A percentile compares a stretch with the other conserved stretches of the same genome.
These are phyloP conservation scores for Drosophila pseudotakahashii DNA, from an alignment of 2,888 invertebrate genomes.

Conservation along the genomic window DNA sequence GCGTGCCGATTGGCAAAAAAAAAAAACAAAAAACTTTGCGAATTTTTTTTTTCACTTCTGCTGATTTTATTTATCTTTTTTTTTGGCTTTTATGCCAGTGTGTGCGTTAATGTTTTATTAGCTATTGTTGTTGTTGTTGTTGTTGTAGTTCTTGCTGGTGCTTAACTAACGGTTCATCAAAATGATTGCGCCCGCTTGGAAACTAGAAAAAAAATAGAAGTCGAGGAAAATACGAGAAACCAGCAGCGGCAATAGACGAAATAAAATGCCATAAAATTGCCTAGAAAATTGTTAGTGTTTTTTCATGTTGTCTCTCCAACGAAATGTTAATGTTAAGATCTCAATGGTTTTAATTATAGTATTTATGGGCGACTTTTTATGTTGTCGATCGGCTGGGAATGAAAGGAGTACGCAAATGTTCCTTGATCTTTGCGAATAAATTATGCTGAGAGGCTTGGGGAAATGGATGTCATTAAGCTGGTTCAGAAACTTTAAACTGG, in stretches of 20 bases:
- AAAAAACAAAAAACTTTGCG: conserved; percentile 14
- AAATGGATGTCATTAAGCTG: not conserved
- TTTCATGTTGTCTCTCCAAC: not conserved
- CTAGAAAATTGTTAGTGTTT: conserved; percentile 21
- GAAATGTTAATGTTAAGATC: conserved; percentile 11
- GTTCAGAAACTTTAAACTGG: not conserved
- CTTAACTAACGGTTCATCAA: conserved; percentile 42
- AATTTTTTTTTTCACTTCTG: conserved; percentile 37
- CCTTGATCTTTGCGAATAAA: not conserved
- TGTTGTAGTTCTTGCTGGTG: conserved; percentile 17
- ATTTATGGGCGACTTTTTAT: conserved; percentile 1
- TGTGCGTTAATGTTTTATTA: conserved; percentile 49
- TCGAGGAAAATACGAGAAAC: conserved; percentile 1
- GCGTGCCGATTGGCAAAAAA: conserved; percentile 73
- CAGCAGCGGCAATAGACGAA: not conserved
- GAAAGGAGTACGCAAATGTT: not conserved
- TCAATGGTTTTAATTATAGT: conserved; percentile 16
- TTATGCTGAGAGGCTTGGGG: not conserved
- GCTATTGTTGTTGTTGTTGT: conserved; percentile 26
- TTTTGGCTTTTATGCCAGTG: conserved; percentile 5
- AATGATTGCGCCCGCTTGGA: conserved; percentile 28
- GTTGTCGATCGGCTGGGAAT: not conserved
- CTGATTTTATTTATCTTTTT: conserved; percentile 59
- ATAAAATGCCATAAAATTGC: conserved; percentile 17
- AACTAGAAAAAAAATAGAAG: conserved; percentile 6